Conservation (phyloP, 2,113 vertebrate genomes). For the Nansenia antarctica region DNA sequence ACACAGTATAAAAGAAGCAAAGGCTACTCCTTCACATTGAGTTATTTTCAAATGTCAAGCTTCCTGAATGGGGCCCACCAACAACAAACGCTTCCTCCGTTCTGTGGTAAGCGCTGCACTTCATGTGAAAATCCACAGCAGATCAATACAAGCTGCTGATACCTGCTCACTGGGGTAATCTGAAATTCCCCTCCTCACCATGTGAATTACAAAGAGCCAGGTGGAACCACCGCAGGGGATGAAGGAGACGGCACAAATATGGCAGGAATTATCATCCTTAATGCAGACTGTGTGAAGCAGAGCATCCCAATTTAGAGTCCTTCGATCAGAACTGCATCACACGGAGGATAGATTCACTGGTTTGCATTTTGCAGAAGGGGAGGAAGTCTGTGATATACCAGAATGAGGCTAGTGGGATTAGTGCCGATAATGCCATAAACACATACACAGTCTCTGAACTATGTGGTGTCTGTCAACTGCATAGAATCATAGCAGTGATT, state of each 20-base stretch:
- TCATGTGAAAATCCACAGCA: conserved; percentile 15
- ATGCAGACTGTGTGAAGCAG: conserved; percentile 20
- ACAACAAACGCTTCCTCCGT: conserved; percentile 5
- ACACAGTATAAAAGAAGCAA: too few relatives aligned
- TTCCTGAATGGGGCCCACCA: conserved; percentile 2
- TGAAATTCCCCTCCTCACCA: conserved; percentile 23
- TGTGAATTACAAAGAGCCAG: conserved; percentile 15
- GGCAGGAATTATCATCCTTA: conserved; percentile 19
- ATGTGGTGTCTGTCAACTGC: too few relatives aligned
- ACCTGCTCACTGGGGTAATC: conserved; percentile 15
- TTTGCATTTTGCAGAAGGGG: conserved; percentile 10
- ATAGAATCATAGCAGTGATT: too few relatives aligned
- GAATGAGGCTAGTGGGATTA: too few relatives aligned
- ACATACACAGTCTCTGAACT: too few relatives aligned
- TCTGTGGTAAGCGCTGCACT: conserved; percentile 21
- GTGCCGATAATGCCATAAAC: too few relatives aligned
- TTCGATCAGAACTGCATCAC: conserved; percentile 24
- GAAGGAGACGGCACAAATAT: conserved; percentile 15
- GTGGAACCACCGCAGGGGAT: conserved; percentile 1
- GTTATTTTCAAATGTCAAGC: not conserved
- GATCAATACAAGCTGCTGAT: conserved; percentile 32
- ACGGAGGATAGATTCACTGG: not conserved
- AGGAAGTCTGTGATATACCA: too few relatives aligned
- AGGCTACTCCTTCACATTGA: too few relatives aligned
- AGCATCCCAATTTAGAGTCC: conserved; percentile 38